Conservation (phyloP, 2,888 invertebrate genomes). For the Drosophila mercatorum region DNA sequence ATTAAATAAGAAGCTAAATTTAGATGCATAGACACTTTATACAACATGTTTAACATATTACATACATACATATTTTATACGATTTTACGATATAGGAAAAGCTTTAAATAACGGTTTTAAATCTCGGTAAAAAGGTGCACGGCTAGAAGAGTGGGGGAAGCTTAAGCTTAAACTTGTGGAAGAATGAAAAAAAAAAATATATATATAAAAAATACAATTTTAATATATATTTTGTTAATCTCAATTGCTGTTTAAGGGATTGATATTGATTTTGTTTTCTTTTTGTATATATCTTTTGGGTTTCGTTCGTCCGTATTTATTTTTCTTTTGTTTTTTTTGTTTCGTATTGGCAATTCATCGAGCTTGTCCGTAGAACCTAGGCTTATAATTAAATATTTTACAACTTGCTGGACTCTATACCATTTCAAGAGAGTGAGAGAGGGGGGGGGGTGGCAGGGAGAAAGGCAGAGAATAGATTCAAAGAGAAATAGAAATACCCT, state of each 20-base stretch:
- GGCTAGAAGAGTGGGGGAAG: slow-evolving; percentile 12
- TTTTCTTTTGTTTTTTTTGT: not conserved
- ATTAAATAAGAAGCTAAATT: slow-evolving; percentile 82
- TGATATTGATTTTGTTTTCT: not conserved
- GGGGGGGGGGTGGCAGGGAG: not conserved
- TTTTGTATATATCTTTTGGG: slow-evolving; percentile 3
- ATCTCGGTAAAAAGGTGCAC: slow-evolving; percentile 49
- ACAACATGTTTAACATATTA: slow-evolving; percentile 76
- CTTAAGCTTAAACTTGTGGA: slow-evolving; percentile 37
- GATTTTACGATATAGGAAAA: slow-evolving; percentile 69
- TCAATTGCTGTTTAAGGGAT: slow-evolving; percentile 49
- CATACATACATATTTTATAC: slow-evolving; percentile 58
- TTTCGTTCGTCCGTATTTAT: slow-evolving; percentile 30
- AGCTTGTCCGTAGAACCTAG: slow-evolving; percentile 56
- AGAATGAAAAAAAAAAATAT: slow-evolving; percentile 19
- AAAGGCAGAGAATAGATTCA: slow-evolving; percentile 1
- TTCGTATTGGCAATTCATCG: slow-evolving; percentile 57
- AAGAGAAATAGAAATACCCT: slow-evolving; percentile 21
- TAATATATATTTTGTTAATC: slow-evolving; percentile 54
- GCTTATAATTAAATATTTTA: slow-evolving; percentile 72
- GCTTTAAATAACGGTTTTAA: slow-evolving; percentile 66
- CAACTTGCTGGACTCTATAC: slow-evolving; percentile 49
- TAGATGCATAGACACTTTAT: slow-evolving; percentile 81
- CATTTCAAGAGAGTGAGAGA: slow-evolving; percentile 30
- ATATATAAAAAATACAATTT: too few species aligned